Evolutionary conservation across 2,797 vertebrate genomes (phyloP), one percentile per base, ranked within the genome.

Genomic region (Selene dorsalis): DNA sequence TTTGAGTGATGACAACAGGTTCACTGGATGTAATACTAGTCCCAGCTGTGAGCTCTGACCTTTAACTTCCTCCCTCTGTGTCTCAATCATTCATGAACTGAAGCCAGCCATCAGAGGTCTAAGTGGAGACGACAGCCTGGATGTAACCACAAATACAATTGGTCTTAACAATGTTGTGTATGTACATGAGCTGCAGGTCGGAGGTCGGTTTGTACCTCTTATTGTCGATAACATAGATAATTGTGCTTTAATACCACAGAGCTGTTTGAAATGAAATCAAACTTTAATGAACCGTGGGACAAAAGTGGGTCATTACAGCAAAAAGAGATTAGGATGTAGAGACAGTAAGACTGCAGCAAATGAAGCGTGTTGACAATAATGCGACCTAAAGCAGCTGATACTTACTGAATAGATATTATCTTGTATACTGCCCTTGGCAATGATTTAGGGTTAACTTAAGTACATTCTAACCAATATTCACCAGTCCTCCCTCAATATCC

Each of bases 211-310:
- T 52, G 61, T 64, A 47, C 22, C 32, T 62, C 67, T 68, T 74
- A 69, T 70, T 82, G 73, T 63, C 35, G 55, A 59, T 75, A 76
- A 71, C 70, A 77, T 24, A 74, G 72, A 67, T 14, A 67, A 66
- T 6, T 48, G 52, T 26, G 30, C 38, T 53, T 64, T 24, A 69
- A 59, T 4, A 35, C 14, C 43, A 48, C 39, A 20, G 52, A 60
- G 80, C 67, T 62, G 39, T 71, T 79, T 80, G 38, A 80, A 47
- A 74, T 71, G 48, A 79, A 48, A 87, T 58, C 70, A 83, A 84
- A 85, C 79, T 84, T 82, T 70, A 90, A 87, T 83, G 79, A 84
- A 75, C 48, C 24, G 53, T 61, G 53, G 65, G 41, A 77, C 80
- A 69, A 77, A 84, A 84, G 30, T 77, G 58, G 74, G 77, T 70